A percentile compares a stretch with the other conserved stretches of the same genome.
Conservation (phyloP, 2,888 invertebrate species). For the Piscicola geometra region DNA sequence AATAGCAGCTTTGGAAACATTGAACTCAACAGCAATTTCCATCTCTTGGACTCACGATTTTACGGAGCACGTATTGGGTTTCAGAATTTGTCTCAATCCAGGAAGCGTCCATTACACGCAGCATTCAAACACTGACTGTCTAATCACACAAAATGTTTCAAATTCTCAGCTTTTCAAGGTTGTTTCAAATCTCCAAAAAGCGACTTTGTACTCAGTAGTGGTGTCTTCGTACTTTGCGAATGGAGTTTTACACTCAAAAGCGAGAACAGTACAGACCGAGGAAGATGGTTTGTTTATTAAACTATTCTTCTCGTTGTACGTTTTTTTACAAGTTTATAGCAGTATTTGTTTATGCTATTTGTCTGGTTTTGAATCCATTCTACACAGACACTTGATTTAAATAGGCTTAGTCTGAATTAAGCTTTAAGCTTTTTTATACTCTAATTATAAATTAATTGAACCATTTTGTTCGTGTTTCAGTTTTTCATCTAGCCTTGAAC, state of each 20-base stretch:
- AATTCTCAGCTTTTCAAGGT: background rate
- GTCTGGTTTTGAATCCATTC: too few species aligned
- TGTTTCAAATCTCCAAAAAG: background rate
- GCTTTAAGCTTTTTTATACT: too few species aligned
- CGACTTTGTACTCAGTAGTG: background rate
- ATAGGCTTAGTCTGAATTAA: too few species aligned
- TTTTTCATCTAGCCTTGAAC: background rate
- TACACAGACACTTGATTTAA: too few species aligned
- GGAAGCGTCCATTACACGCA: background rate
- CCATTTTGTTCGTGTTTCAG: too few species aligned
- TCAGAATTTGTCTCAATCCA: background rate
- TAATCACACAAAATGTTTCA: background rate
- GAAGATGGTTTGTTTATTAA: conserved; percentile 1
- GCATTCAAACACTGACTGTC: conserved; percentile 1
- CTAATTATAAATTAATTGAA: too few species aligned
- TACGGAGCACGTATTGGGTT: background rate
- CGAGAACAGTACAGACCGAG: background rate
- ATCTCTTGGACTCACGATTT: conserved; percentile 2
- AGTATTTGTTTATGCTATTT: too few species aligned
- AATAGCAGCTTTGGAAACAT: background rate
- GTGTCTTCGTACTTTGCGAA: background rate
- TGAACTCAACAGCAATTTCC: conserved; percentile 3
- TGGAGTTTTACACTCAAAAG: background rate
- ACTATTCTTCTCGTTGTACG: too few species aligned
- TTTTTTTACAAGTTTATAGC: too few species aligned